Evolutionary conservation across 2,888 invertebrate species (phyloP), one percentile per base, ranked within the genome.

Genomic region (Conops quadrifasciatus): DNA sequence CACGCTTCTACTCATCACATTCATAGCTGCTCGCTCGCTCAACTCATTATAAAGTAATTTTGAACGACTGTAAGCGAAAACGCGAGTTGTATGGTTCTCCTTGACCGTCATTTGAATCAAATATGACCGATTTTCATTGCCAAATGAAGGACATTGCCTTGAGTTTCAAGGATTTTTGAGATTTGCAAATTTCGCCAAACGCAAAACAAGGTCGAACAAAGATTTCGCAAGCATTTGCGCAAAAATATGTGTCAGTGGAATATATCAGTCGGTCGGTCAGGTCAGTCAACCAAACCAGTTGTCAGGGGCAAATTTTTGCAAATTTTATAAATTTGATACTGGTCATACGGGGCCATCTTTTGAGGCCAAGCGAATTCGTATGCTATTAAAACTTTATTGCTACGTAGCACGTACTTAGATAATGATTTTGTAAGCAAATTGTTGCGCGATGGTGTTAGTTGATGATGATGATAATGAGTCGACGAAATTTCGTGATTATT

Each of bases 61-160:
- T 36, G 36, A 7, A 62, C 60, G 64, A 36, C 24, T 49, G 30
- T 65, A 72, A 74, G 66, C 70, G 66, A 75, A 75, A 73, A 68
- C 74, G 73, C 74, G 74, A 36, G 71, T 74, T 65, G 59, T 30
- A 26, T 63, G 60, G 21, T 11, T 78, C 73, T 75, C 83, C 82
- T 83, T 83, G 83, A 83, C 83, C 82, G 80, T 77, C 77, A 77
- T 79, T 73, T 75, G 73, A 75, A 75, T 68, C 78, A 75, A 63
- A 56, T 47, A 71, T 70, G 73, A 66, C 72, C 73, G 45, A n/a
- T 45, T 49, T 78, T 77, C 83, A 82, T 81, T 80, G 81, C 78
- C 83, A 80, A 78, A 75, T 79, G 82, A 81, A 82, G 82, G 81
- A 81, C 82, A 72, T 79, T 74, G 75, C 81, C 79, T 81, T 81